Evolutionary conservation across 2,113 vertebrate species (phyloP), one percentile per base, ranked within the genome.

Genomic region (Sapajus apella): DNA sequence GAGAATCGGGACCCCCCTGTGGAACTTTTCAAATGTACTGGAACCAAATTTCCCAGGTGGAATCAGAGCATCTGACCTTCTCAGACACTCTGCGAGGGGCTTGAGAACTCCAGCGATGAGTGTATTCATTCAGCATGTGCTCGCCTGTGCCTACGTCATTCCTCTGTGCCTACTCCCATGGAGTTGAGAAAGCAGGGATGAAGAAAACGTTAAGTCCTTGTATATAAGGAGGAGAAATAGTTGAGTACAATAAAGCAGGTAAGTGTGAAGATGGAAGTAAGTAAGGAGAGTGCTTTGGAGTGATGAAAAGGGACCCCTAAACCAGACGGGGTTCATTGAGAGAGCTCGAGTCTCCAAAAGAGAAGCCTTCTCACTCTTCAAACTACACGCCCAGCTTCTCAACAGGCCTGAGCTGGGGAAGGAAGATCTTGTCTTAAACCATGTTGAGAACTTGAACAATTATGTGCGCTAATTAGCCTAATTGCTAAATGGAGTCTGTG

Each of bases 41-140:
- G 47, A 7, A 37, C 68, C 21, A 16, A 56, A 45, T 70, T 18
- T 72, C 56, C 20, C 27, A 32, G 43, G 25, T 50, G 4, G 8
- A 79, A 30, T 37, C 23, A 32, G 55, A 27, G 17, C 18, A 66
- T 23, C 11, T 58, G 23, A 27, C n/a, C 58, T 47, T 90, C 50
- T 21, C 35, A 30, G 18, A 89, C 70, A 55, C 2, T 40, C n/a
- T 7, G 4, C 3, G 17, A 77, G 37, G 58, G 1, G 27, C 23
- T 21, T 20, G 18, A 10, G 76, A 75, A 5, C 10, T 61, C 35
- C 56, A 56, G 21, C 10, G 21, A 76, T 0, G 25, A 56, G 11
- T 68, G 13, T 64, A 8, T 0, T 45, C 25, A 37, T 43, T 52
- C 0, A 30, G 20, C 7, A 0, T 3, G 4, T 16, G 23, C 37